Evolutionary conservation across 1,140 invertebrate genomes (phyloP).

Genomic region (Sitobion miscanthi): DNA sequence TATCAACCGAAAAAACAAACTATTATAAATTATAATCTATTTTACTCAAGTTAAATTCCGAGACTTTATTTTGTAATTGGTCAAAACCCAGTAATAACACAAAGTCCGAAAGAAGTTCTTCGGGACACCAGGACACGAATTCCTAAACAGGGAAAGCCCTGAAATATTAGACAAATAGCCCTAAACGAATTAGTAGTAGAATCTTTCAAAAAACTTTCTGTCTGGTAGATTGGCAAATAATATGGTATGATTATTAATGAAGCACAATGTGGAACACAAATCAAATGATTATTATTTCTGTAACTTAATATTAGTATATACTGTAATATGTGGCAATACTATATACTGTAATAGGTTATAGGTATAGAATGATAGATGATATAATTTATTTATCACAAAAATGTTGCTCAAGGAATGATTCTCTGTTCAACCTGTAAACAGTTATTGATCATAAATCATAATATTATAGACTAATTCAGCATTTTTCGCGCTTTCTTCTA

Average conservation of each 20-base stretch:
- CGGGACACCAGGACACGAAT: too few species aligned
- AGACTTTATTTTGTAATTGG: not conserved
- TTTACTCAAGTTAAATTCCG: not conserved
- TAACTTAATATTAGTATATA: not conserved
- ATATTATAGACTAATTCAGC: not conserved
- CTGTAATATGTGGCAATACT: too few species aligned
- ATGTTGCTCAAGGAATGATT: not conserved
- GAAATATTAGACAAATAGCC: not conserved
- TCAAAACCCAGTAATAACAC: not conserved
- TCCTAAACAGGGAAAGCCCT: not conserved
- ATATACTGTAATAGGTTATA: too few species aligned
- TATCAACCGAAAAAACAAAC: too few species aligned
- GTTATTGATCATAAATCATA: not conserved
- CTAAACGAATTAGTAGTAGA: not conserved
- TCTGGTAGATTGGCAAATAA: not conserved
- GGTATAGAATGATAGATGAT: not conserved
- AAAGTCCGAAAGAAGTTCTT: not conserved
- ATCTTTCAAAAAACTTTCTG: not conserved
- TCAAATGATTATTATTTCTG: not conserved
- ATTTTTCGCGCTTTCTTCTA: not conserved
- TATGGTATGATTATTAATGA: not conserved
- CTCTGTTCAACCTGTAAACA: not conserved
- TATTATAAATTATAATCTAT: not conserved
- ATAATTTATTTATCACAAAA: not conserved
- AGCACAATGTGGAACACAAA: not conserved